These are phyloP conservation scores for Centropus bengalensis DNA, from an alignment of 2,113 vertebrate species.

Conservation along the genomic window DNA sequence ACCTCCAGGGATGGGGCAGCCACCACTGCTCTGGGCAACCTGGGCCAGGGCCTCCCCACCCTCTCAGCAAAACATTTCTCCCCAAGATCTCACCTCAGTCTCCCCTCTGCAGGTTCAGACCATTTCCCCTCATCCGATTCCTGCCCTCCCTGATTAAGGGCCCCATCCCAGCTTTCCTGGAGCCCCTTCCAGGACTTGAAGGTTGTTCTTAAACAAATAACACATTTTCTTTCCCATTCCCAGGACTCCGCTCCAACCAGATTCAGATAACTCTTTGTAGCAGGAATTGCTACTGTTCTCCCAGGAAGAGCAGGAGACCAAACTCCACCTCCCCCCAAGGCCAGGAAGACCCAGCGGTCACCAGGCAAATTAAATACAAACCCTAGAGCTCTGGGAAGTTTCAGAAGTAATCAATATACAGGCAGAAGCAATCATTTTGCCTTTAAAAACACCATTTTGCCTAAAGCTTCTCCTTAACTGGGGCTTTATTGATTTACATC, in stretches of 20 bases:
- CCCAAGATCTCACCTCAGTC: too few relatives aligned
- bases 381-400: not conserved
- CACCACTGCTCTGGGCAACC: too few relatives aligned
- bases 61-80: too few relatives aligned
- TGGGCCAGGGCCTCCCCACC: too few relatives aligned
- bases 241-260: not conserved
- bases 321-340: rapidly evolving
- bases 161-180: too few relatives aligned
- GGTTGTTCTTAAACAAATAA: not conserved
- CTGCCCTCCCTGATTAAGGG: too few relatives aligned
- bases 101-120: too few relatives aligned
- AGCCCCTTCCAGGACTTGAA: too few relatives aligned
- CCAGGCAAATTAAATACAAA: too few relatives aligned
- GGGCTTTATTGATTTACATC: too few relatives aligned
- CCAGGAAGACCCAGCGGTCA: not conserved
- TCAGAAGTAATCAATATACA: not conserved
- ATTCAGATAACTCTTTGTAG: not conserved
- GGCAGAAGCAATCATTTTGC: not conserved
- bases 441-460: not conserved
- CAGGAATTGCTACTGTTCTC: not conserved
- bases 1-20: too few relatives aligned
- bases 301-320: not conserved
- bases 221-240: not conserved
- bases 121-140: too few relatives aligned
- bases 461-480: not conserved